These are phyloP conservation scores for Perizoma affinitatum DNA, from an alignment of 2,888 invertebrate genomes.

Conservation along the genomic window DNA sequence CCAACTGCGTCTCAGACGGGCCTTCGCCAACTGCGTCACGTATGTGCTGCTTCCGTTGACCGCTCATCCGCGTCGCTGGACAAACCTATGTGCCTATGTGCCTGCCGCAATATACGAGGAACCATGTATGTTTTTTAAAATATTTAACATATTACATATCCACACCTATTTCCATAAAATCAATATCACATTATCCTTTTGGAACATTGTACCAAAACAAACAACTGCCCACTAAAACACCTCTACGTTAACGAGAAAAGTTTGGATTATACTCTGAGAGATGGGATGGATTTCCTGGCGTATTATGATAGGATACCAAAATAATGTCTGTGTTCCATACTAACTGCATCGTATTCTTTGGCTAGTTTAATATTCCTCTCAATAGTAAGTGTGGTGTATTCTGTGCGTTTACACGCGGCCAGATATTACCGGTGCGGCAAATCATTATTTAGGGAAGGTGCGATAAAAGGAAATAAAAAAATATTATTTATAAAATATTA, in stretches of 20 bases:
- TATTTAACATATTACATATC: too few relatives aligned
- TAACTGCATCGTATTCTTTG: constrained; percentile 8
- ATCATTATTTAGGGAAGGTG: constrained; percentile 6
- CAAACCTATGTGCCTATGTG: too few relatives aligned
- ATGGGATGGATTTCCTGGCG: constrained; percentile 13
- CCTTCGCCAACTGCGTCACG: not conserved
- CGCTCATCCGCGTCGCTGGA: constrained; percentile 4
- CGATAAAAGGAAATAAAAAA: not conserved
- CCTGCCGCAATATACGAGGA: too few relatives aligned
- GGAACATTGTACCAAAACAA: constrained; percentile 13
- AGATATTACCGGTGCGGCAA: constrained; percentile 5
- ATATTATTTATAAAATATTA: too few relatives aligned
- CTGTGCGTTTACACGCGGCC: not conserved
- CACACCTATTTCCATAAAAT: too few relatives aligned
- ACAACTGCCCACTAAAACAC: constrained; percentile 11
- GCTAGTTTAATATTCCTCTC: too few relatives aligned
- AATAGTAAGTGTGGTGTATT: constrained; percentile 4
- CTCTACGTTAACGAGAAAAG: constrained; percentile 28
- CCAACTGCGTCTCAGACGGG: too few relatives aligned
- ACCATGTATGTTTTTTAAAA: too few relatives aligned
- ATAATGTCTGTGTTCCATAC: constrained; percentile 2
- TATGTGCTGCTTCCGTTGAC: constrained; percentile 18
- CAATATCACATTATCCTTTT: constrained; percentile 5
- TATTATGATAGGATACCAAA: constrained; percentile 21
- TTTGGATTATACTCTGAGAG: constrained; percentile 20